phyloP scores from a whole-genome alignment of 1,140 invertebrate species.

The Mercenaria mercenaria region DNA sequence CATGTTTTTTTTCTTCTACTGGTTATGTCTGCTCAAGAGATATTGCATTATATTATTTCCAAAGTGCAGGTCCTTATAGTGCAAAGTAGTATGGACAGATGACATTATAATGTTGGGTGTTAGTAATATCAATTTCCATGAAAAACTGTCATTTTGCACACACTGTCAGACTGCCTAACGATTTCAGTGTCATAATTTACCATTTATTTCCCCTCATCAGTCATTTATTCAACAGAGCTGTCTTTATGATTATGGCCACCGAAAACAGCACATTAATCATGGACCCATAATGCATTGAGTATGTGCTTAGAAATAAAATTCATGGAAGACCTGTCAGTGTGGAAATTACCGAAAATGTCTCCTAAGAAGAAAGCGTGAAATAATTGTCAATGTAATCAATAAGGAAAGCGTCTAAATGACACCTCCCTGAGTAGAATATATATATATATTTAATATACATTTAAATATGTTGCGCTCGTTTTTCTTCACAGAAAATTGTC shows the following conservation, averaged over 20 bases:
- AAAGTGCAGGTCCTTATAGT: too few relatives aligned
- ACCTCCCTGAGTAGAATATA: background rate
- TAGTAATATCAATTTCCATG: background rate
- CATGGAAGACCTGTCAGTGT: background rate
- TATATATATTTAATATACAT: background rate
- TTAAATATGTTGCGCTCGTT: too few relatives aligned
- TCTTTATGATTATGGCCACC: conserved; percentile 24
- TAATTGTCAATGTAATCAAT: conserved; percentile 33
- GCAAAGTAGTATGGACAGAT: background rate
- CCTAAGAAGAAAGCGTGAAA: background rate
- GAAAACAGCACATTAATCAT: conserved; percentile 20
- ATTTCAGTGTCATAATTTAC: background rate
- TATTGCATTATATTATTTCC: too few relatives aligned
- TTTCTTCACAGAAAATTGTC: too few relatives aligned
- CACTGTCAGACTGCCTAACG: background rate
- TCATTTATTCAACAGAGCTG: conserved; percentile 17
- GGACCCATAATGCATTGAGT: background rate
- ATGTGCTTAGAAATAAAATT: conserved; percentile 1
- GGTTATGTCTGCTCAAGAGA: too few relatives aligned
- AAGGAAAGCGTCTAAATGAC: conserved; percentile 3
- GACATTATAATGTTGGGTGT: background rate
- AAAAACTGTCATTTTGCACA: background rate
- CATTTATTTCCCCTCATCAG: conserved; percentile 5
- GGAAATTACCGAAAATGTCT: background rate
- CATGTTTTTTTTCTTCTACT: too few relatives aligned